Conservation (phyloP, 2,888 invertebrate genomes). For the Himalopsyche anomala region DNA sequence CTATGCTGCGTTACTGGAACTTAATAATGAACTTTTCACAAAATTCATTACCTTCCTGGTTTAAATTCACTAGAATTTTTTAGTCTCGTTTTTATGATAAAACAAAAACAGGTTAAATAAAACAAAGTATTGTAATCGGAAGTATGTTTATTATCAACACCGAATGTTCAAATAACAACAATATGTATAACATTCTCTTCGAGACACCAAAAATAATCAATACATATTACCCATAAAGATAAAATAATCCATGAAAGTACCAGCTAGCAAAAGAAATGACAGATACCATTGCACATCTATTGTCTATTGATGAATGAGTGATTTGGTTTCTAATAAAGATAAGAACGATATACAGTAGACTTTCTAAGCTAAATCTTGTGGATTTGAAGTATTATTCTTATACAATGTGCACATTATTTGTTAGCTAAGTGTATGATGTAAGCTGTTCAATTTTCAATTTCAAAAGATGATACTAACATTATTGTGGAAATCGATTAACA, state of each 20-base stretch:
- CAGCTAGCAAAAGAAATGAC: background rate
- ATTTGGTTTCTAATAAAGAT: background rate
- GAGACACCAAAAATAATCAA: slow-evolving; percentile 45
- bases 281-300: background rate
- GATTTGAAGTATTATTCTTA: background rate
- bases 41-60: too few species aligned
- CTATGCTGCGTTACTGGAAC: too few species aligned
- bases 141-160: slow-evolving; percentile 62
- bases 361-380: background rate
- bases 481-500: too few species aligned
- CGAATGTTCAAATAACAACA: slow-evolving; percentile 59
- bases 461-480: too few species aligned
- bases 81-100: too few species aligned
- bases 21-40: too few species aligned
- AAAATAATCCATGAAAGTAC: slow-evolving; percentile 14
- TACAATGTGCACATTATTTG: background rate
- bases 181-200: slow-evolving; percentile 49
- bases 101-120: too few species aligned
- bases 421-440: background rate
- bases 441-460: too few species aligned
- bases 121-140: slow-evolving; percentile 46
- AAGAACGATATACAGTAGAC: background rate
- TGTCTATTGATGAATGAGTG: background rate
- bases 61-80: too few species aligned
- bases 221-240: slow-evolving; percentile 48